phyloP scores from a whole-genome alignment of 2,113 vertebrate species.

The Macrotus californicus region DNA sequence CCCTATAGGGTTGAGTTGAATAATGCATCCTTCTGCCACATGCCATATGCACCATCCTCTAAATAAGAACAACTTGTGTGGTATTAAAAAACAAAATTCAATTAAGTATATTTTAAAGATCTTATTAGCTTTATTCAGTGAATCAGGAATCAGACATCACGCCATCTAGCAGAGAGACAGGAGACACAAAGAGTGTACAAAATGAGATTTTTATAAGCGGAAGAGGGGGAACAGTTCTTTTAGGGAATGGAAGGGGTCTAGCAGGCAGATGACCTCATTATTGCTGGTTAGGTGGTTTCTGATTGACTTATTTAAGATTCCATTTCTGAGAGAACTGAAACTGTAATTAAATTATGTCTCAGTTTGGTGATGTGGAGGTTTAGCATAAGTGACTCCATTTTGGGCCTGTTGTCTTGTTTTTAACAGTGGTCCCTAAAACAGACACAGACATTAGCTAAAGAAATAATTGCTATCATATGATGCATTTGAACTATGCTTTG shows the following conservation, averaged over 20 bases:
- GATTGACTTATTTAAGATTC: not conserved
- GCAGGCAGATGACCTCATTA: too few species aligned
- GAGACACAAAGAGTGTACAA: too few species aligned
- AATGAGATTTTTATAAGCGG: too few species aligned
- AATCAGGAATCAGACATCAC: too few species aligned
- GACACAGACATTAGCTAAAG: not conserved
- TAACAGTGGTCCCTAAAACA: not conserved
- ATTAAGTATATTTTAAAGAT: too few species aligned
- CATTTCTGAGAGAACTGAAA: not conserved
- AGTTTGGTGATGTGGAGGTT: not conserved
- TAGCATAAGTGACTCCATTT: not conserved
- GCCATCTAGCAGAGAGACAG: too few species aligned
- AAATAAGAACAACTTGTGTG: not conserved
- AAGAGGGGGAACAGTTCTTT: too few species aligned
- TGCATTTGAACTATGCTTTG: not conserved
- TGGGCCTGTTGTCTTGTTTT: not conserved
- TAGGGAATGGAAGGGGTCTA: too few species aligned
- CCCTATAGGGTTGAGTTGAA: not conserved
- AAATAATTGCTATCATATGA: not conserved
- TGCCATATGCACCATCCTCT: not conserved
- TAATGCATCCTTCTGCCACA: not conserved
- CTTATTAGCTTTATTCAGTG: too few species aligned
- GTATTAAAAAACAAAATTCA: too few species aligned
- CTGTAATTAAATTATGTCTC: not conserved
- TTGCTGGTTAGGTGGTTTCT: too few species aligned